phyloP scores from a whole-genome alignment of 35 echinoderm and acorn worm species.

The Anneissia japonica region DNA sequence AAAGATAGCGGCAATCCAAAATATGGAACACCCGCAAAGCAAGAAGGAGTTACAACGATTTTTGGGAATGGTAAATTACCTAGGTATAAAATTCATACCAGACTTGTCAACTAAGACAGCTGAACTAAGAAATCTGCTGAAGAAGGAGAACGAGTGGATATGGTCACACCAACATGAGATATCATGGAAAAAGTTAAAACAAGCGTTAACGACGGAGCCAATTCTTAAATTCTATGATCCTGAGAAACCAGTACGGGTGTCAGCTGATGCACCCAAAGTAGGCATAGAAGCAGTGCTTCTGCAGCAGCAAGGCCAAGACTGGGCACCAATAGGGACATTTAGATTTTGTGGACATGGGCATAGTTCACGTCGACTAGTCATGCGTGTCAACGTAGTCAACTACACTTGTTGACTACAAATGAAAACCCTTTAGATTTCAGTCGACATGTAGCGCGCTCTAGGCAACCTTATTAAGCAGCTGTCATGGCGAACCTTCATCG shows the following conservation, averaged over 20 bases:
- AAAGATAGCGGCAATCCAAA: constrained; percentile 21
- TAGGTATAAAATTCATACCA: constrained; percentile 66
- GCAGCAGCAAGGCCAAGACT: not conserved
- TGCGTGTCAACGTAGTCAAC: too few species aligned
- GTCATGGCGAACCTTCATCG: too few species aligned
- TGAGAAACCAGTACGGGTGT: not conserved
- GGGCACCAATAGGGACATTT: constrained; percentile 12
- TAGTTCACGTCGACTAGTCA: too few species aligned
- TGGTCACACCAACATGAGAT: constrained; percentile 46
- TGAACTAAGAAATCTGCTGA: constrained; percentile 31
- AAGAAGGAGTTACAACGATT: constrained; percentile 36
- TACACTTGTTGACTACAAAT: too few species aligned
- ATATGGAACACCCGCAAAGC: constrained; percentile 7
- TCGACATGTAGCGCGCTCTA: too few species aligned
- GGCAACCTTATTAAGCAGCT: too few species aligned
- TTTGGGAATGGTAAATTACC: constrained; percentile 48
- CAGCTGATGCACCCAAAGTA: not conserved
- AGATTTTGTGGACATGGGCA: too few species aligned
- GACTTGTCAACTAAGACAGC: constrained; percentile 43
- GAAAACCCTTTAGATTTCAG: too few species aligned
- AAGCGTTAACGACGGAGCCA: constrained; percentile 6
- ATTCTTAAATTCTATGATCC: constrained; percentile 34
- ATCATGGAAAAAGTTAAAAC: constrained; percentile 20
- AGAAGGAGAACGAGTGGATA: constrained; percentile 47
- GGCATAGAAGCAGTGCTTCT: constrained; percentile 24